Conservation (phyloP, 1,140 invertebrate species). For the Calliopsis andreniformis region DNA sequence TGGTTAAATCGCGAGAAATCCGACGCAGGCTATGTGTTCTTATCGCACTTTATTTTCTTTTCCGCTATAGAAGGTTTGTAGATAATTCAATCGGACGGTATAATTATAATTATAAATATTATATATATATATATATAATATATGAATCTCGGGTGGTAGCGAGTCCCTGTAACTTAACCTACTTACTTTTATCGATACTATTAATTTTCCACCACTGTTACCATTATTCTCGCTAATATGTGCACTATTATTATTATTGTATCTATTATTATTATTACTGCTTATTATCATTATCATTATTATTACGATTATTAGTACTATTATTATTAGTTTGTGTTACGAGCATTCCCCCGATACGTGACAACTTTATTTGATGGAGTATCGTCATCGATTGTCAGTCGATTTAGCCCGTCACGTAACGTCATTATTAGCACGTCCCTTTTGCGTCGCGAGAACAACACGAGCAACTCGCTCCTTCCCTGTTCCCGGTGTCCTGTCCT, state of each 20-base stretch:
- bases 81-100: slow-evolving; percentile 49
- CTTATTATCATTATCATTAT: slow-evolving; percentile 48
- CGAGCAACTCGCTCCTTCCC: not conserved
- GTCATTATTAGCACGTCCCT: not conserved
- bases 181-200: slow-evolving; percentile 24
- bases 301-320: slow-evolving; percentile 39
- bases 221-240: slow-evolving; percentile 61
- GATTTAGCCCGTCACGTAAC: slow-evolving; percentile 1
- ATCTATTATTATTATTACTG: slow-evolving; percentile 57
- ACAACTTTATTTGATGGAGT: slow-evolving; percentile 16
- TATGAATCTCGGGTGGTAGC: slow-evolving; percentile 52
- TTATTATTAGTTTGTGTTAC: slow-evolving; percentile 52
- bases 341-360: slow-evolving; percentile 41
- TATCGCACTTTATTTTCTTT: slow-evolving; percentile 29
- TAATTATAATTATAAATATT: slow-evolving; percentile 39
- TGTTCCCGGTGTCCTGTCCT: not conserved
- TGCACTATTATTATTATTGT: slow-evolving; percentile 62
- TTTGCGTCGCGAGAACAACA: not conserved
- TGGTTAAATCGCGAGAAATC: slow-evolving; percentile 20
- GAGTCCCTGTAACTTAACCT: slow-evolving; percentile 57
- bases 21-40: slow-evolving; percentile 32
- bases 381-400: not conserved
- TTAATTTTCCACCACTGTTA: slow-evolving; percentile 27
- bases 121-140: not conserved
- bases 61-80: slow-evolving; percentile 52